phyloP scores from a whole-genome alignment of 2,888 invertebrate genomes.

The Hartigia nigra region DNA sequence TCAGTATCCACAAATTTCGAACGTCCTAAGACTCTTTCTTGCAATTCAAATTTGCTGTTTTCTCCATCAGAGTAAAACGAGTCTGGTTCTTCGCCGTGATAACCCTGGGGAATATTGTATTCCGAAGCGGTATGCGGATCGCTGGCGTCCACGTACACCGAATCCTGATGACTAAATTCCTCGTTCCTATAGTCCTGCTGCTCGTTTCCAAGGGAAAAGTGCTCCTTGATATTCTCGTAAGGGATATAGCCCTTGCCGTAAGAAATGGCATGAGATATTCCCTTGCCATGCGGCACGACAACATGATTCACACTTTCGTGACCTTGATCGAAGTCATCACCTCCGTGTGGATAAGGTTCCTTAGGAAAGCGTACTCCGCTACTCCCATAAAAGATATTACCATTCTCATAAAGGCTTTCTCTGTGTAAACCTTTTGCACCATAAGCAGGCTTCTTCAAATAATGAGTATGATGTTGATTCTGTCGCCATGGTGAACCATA shows the following conservation, averaged over 20 bases:
- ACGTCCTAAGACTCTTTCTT: background rate
- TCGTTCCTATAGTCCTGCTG: constrained; percentile 5
- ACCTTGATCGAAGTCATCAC: constrained; percentile 52
- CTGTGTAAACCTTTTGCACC: background rate
- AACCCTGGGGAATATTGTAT: background rate
- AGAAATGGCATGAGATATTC: constrained; percentile 41
- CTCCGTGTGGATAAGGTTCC: constrained; percentile 40
- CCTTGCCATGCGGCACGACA: constrained; percentile 51
- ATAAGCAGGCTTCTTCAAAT: background rate
- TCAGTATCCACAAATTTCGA: background rate
- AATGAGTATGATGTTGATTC: background rate
- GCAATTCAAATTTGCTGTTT: background rate
- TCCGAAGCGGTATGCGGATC: background rate
- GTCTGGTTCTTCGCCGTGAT: background rate
- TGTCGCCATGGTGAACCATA: constrained; percentile 35
- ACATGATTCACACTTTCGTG: constrained; percentile 48
- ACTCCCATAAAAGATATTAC: constrained; percentile 13
- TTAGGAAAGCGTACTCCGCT: background rate
- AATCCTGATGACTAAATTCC: constrained; percentile 1
- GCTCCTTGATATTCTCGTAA: constrained; percentile 45
- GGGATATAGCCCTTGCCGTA: constrained; percentile 57
- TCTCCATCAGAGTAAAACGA: background rate
- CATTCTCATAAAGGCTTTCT: background rate
- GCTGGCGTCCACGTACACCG: background rate
- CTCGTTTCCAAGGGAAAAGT: constrained; percentile 9